Base-by-base conservation (phyloP, 2,797 vertebrate species). In the Phataginus tetradactyla region DNA sequence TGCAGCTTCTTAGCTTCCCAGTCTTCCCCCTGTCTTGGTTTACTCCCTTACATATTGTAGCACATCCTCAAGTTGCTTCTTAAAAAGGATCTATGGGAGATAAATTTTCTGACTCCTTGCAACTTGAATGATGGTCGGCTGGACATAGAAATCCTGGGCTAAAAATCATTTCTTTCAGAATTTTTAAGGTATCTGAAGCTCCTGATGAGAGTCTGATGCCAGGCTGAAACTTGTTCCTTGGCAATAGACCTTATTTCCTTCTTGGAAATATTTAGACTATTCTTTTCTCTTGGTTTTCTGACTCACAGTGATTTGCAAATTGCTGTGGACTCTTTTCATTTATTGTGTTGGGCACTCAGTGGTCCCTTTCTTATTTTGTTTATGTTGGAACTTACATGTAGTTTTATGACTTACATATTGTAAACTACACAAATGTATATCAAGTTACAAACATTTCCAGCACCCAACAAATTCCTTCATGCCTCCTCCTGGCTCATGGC, bases 111-210 rank as follows among this genome's bases (percentile, higher is more conserved):
- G 51, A 90, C 75, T 32, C 45, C 32, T 90, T 93, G 75, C 42
- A 85, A 37, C 77, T 64, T 87, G 77, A 93, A 66, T 75, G 87
- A 64, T 74, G 45, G 18, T 85, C 59, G 75, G n/a, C 71, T 85
- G 75, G 34, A 53, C 80, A 84, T 12, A 89, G 89, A 94, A 93
- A 93, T 69, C 69, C 42, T 79, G 55, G 27, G 10, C 0, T 49
- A 87, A 63, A 90, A 94, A 92, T 66, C 15, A 72, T 90, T 63
- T 90, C 86, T 79, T 89, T 93, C 57, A 51, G 77, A 92, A 80
- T 59, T 85, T 55, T 63, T 71, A 84, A 59, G 55, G 34, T 45
- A 39, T 34, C 66, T 7, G 11, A 63, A 78, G 81, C n/a, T 77
- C 63, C 49, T 59, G 57, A 81, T n/a, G 64, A 80, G 34, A 63